Percentiles rank a stretch among this genome's conserved stretches.
Evolutionary conservation across 2,797 vertebrate species (phyloP).

Genomic region (Pterois miles): DNA sequence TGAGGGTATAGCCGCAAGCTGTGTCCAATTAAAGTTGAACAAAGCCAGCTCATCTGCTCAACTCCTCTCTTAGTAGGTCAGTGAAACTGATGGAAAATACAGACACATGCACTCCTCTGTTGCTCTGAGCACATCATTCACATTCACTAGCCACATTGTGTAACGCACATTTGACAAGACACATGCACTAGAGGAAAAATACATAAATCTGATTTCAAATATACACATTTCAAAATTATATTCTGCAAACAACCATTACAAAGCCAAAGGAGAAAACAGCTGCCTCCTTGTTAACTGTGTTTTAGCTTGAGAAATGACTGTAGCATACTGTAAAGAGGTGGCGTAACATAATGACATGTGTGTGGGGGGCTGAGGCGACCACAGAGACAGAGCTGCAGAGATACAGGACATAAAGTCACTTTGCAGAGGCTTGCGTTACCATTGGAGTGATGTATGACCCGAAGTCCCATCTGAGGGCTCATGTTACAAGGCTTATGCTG

Average conservation of each 20-base stretch:
- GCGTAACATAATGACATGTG: constrained; percentile 76
- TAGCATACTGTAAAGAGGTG: constrained; percentile 54
- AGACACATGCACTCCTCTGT: constrained; percentile 60
- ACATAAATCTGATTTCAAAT: constrained; percentile 16
- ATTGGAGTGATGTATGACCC: constrained; percentile 79
- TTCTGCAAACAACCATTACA: constrained; percentile 34
- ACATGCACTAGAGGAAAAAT: constrained; percentile 2
- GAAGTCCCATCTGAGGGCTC: constrained; percentile 80
- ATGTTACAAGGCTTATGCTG: constrained; percentile 81
- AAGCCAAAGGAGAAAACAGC: constrained; percentile 18
- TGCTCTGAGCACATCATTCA: constrained; percentile 55
- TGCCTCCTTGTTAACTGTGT: constrained; percentile 27
- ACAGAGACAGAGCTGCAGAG: constrained; percentile 71
- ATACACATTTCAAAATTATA: constrained; percentile 17
- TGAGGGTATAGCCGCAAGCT: constrained; percentile 79
- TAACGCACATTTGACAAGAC: constrained; percentile 19
- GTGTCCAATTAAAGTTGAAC: constrained; percentile 84
- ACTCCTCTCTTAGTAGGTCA: constrained; percentile 83
- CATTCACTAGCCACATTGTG: constrained; percentile 8
- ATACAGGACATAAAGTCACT: constrained; percentile 76
- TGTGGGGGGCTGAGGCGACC: constrained; percentile 60
- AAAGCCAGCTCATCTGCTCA: constrained; percentile 84
- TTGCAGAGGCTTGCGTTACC: constrained; percentile 78
- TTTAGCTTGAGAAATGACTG: constrained; percentile 57
- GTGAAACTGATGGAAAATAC: constrained; percentile 76